Percentiles rank a stretch among this genome's conserved stretches.
Conservation (phyloP, 2,113 vertebrate genomes). For the Rhegmatorhina hoffmannsi region DNA sequence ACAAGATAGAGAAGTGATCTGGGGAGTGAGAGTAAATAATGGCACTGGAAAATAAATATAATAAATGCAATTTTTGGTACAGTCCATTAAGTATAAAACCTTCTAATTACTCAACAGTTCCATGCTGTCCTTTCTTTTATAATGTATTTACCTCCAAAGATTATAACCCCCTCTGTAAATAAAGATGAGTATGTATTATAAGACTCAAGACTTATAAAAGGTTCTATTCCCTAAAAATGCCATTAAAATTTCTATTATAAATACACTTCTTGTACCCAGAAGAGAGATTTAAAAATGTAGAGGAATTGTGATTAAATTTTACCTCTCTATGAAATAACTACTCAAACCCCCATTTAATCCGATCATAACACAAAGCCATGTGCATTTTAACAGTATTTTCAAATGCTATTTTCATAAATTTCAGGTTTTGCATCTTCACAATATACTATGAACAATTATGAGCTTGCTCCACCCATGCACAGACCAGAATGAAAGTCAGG, state of each 20-base stretch:
- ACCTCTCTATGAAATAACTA: background rate
- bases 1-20: background rate
- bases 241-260: background rate
- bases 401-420: background rate
- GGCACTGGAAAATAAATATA: background rate
- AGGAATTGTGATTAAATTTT: background rate
- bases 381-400: background rate
- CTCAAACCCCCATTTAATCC: background rate
- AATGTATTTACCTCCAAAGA: background rate
- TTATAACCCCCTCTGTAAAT: background rate
- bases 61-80: background rate
- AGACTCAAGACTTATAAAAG: background rate
- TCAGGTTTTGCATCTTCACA: background rate
- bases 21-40: background rate
- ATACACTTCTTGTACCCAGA: background rate
- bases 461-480: fast-evolving
- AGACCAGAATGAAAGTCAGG: background rate
- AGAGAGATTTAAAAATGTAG: background rate
- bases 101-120: background rate
- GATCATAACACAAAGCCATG: background rate
- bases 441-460: background rate
- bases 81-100: background rate
- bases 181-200: background rate
- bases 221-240: background rate
- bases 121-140: background rate